Evolutionary conservation across 2,113 vertebrate species (phyloP), one percentile per base, ranked within the genome.

Genomic region (Ramphastos sulfuratus): DNA sequence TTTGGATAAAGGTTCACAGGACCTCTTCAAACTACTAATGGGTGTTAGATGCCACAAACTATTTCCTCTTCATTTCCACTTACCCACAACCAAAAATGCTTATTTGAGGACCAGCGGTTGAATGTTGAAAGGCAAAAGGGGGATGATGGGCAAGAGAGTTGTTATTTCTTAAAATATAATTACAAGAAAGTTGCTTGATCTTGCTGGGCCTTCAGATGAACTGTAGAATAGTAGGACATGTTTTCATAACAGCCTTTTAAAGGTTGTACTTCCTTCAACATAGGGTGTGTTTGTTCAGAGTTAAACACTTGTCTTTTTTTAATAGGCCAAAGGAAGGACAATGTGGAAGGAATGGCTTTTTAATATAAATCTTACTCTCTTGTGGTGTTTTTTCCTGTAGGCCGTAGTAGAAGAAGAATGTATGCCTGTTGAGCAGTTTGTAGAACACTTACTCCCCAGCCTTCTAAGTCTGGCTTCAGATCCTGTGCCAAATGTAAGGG

Each of bases 401-500:
- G 98, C 98, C 0, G 87, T 98, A 27, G 98, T 98, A 74, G 98
- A 98, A 77, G 98, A 98, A 80, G 98, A 98, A 71, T 98, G 98
- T 46, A 97, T 99, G 97, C 98, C 98, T 9, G 98, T 97, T 65
- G 98, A 98, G 25, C 98, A 99, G 93, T 99, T 99, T 89, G 98
- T 97, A 5, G 97, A 98, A 79, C 98, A 98, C 72, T 93, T 99
- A 14, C 96, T 99, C 24, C 99, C 99, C 92, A 98, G 98, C 92
- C 98, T 99, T 25, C 88, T 98, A 23, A 98, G 98, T 86, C 98
- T 99, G 4, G 98, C 98, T 2, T 98, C 98, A 1, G 98, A 99
- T 92, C 98, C 98, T 1, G 98, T 98, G 90, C 98, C 99, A 27
- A 98, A 98, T 0, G 98, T 98, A 7, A 97, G 99, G 9, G 98